These are phyloP conservation scores for Andricus quercusramuli DNA, from an alignment of 2,888 invertebrate genomes.

Conservation along the genomic window DNA sequence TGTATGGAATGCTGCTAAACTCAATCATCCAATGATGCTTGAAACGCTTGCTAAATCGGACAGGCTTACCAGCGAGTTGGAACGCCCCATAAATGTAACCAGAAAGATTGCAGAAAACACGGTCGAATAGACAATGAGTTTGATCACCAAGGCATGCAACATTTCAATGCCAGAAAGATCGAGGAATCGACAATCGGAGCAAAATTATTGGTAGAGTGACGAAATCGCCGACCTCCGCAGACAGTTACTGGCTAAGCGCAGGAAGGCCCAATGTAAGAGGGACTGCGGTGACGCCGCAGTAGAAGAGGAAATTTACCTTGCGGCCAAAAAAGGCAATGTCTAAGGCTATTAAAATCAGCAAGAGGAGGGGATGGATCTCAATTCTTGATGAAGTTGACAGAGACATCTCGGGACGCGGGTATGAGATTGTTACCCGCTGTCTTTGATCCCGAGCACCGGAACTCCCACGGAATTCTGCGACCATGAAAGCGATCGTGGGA, in stretches of 20 bases:
- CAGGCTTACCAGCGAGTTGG: fast-evolving
- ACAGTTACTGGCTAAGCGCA: neutral
- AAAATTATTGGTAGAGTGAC: neutral
- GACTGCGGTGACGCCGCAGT: too few species aligned
- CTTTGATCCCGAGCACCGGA: neutral
- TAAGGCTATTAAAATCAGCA: constrained; percentile 21
- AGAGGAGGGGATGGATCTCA: neutral
- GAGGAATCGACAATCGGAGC: too few species aligned
- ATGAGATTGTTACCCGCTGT: constrained; percentile 32
- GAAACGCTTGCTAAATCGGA: too few species aligned
- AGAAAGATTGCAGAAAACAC: too few species aligned
- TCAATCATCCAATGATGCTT: neutral
- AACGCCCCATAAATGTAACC: too few species aligned
- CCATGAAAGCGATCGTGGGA: constrained; percentile 26
- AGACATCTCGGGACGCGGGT: constrained; percentile 16
- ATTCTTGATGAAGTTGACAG: constrained; percentile 23
- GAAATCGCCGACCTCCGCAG: neutral
- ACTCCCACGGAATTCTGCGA: neutral
- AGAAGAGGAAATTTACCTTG: neutral
- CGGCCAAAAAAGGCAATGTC: constrained; percentile 18
- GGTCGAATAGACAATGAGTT: neutral
- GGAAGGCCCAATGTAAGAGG: neutral
- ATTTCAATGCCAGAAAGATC: neutral
- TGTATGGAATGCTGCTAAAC: neutral
- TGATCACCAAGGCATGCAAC: neutral